A percentile compares a stretch with the other conserved stretches of the same genome.
These are phyloP conservation scores for Eucera pruinosa DNA, from an alignment of 2,888 invertebrate genomes.

Conservation along the genomic window DNA sequence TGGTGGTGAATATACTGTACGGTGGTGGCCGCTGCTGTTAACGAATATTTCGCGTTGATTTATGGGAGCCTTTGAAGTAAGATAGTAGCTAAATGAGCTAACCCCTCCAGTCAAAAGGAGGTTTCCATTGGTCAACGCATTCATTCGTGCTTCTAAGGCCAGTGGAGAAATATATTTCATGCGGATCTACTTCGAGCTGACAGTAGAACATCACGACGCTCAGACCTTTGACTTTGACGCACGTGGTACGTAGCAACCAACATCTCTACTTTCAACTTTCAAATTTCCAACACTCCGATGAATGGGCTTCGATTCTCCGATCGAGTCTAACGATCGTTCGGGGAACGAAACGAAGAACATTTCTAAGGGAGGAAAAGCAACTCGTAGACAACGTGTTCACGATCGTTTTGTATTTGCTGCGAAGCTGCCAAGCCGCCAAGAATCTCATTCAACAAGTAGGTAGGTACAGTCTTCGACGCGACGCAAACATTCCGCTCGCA, in stretches of 20 bases:
- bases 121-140: slow-evolving; percentile 73
- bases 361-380: neutral
- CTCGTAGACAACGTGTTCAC: neutral
- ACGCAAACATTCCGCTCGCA: slow-evolving; percentile 7
- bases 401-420: slow-evolving; percentile 1
- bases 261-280: too few relatives aligned
- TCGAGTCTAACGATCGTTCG: too few relatives aligned
- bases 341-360: neutral
- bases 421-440: neutral
- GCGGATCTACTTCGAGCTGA: slow-evolving; percentile 39
- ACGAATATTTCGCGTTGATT: too few relatives aligned
- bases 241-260: slow-evolving; percentile 54
- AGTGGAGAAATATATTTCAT: slow-evolving; percentile 59
- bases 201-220: slow-evolving; percentile 40
- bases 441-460: slow-evolving; percentile 46
- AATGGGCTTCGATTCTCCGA: too few relatives aligned
- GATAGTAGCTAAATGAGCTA: slow-evolving; percentile 56
- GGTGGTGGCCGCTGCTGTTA: too few relatives aligned
- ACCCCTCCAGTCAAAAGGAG: slow-evolving; percentile 70
- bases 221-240: slow-evolving; percentile 46
- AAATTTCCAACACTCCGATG: too few relatives aligned
- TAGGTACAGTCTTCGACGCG: slow-evolving; percentile 18
- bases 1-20: too few relatives aligned
- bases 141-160: slow-evolving; percentile 73
- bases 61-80: too few relatives aligned